phyloP scores from a whole-genome alignment of 2,797 vertebrate genomes.

The Sebastes vulpes region DNA sequence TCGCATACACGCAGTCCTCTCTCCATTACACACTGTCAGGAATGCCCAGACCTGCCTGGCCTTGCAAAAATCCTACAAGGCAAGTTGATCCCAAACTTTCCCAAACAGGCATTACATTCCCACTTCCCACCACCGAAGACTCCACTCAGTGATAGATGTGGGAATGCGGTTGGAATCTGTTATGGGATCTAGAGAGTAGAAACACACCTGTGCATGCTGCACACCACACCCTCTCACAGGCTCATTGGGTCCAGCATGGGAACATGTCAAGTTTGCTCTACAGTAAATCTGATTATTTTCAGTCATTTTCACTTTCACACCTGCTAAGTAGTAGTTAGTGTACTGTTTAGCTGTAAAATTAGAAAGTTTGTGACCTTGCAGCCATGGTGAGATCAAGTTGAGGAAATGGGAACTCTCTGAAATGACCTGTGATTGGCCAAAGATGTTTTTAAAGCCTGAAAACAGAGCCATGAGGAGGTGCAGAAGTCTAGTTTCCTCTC shows the following conservation, averaged over 20 bases:
- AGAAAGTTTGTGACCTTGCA: too few relatives aligned
- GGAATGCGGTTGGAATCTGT: slow-evolving; percentile 54
- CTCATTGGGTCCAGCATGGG: neutral
- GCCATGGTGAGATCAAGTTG: too few relatives aligned
- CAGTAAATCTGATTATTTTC: neutral
- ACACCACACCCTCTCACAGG: neutral
- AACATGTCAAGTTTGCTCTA: neutral
- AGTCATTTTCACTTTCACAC: neutral
- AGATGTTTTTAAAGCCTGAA: too few relatives aligned
- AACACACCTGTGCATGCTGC: slow-evolving; percentile 33
- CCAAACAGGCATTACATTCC: slow-evolving; percentile 53
- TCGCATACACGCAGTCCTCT: slow-evolving; percentile 8
- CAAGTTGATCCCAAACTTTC: slow-evolving; percentile 57
- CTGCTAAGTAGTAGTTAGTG: too few relatives aligned
- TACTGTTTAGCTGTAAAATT: too few relatives aligned
- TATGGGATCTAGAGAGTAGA: slow-evolving; percentile 6
- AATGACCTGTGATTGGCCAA: too few relatives aligned
- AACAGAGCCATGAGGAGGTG: too few relatives aligned
- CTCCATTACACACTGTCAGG: slow-evolving; percentile 47
- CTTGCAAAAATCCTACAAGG: slow-evolving; percentile 71
- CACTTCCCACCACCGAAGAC: slow-evolving; percentile 57
- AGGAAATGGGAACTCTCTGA: too few relatives aligned
- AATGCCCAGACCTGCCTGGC: slow-evolving; percentile 82
- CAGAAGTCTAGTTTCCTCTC: too few relatives aligned
- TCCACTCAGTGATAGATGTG: slow-evolving; percentile 39